phyloP scores from a whole-genome alignment of 1,140 invertebrate genomes.

The Drosophila yakuba region DNA sequence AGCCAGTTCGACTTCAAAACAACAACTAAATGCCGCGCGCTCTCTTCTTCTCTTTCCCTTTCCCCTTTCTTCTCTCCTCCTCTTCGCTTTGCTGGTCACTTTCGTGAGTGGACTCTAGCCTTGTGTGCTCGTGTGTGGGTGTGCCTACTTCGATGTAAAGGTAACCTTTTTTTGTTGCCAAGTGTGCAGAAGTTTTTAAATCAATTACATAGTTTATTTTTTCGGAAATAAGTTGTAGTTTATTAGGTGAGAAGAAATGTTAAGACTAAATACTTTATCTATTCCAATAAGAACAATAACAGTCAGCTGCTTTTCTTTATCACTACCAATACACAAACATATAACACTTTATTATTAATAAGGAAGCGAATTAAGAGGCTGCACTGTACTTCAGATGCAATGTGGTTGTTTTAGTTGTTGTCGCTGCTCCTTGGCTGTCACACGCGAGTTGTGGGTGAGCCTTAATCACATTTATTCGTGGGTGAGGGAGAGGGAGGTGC shows the following conservation, averaged over 20 bases:
- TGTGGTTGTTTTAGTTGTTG: constrained; percentile 13
- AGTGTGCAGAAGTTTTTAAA: no score
- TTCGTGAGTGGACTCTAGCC: constrained; percentile 66
- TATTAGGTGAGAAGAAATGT: no score
- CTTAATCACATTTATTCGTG: constrained; percentile 76
- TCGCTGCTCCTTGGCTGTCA: constrained; percentile 26
- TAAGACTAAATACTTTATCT: no score
- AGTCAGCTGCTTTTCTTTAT: not conserved
- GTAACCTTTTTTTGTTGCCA: not conserved
- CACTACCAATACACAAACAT: no score
- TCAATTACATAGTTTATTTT: no score
- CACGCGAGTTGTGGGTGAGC: constrained; percentile 72
- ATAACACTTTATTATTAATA: no score
- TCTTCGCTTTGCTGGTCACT: constrained; percentile 66
- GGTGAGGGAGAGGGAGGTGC: not conserved
- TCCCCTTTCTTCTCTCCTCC: not conserved
- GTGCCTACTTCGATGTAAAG: constrained; percentile 17
- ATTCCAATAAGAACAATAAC: no score
- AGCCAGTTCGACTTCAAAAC: constrained; percentile 81
- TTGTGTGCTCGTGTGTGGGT: constrained; percentile 23
- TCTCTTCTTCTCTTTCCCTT: not conserved
- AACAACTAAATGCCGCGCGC: constrained; percentile 69
- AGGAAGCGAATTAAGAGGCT: not conserved
- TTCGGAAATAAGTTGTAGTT: no score
- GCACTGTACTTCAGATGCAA: constrained; percentile 16